phyloP scores from a whole-genome alignment of 2,888 invertebrate genomes.

The Spisula solida region DNA sequence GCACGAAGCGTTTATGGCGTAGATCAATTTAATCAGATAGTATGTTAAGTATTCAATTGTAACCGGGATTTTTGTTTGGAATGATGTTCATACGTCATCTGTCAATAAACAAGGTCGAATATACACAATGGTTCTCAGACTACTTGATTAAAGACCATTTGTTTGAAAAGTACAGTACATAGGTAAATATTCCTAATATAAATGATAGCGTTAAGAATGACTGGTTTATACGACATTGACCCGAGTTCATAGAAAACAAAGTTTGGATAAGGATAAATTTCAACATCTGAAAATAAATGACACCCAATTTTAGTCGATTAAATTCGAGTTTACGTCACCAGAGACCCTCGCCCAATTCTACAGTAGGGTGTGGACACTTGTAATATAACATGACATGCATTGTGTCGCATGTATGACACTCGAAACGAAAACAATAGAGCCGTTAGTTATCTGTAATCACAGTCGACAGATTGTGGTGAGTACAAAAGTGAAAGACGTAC shows the following conservation, averaged over 20 bases:
- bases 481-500: background rate
- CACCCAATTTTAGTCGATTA: background rate
- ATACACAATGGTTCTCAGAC: background rate
- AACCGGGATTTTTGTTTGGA: background rate
- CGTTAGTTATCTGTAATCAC: background rate
- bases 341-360: background rate
- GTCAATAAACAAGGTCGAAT: background rate
- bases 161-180: background rate
- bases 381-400: background rate
- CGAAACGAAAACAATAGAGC: background rate
- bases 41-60: no score
- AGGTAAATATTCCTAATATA: background rate
- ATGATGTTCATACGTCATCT: background rate
- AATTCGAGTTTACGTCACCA: conserved; percentile 1
- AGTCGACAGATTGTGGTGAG: background rate
- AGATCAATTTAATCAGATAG: no score
- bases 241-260: background rate
- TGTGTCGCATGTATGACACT: background rate
- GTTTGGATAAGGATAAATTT: background rate
- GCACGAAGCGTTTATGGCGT: no score
- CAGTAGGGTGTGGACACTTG: background rate
- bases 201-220: background rate
- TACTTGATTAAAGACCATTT: conserved; percentile 5
- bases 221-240: background rate
- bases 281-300: background rate